phyloP scores from a whole-genome alignment of 2,888 invertebrate species.

The Xestia rhomboidea region DNA sequence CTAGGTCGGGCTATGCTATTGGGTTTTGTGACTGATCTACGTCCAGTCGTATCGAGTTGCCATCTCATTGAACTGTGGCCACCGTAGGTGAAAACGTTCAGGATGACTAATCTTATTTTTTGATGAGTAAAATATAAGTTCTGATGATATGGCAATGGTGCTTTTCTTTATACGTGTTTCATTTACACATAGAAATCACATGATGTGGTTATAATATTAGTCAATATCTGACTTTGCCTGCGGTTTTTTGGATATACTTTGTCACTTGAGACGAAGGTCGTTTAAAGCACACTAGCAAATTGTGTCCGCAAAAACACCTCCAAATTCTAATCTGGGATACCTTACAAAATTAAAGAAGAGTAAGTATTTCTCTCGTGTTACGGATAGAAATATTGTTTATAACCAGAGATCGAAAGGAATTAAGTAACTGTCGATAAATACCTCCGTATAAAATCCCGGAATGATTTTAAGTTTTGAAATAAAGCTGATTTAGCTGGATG shows the following conservation, averaged over 20 bases:
- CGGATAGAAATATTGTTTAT: not conserved
- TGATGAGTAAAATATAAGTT: not conserved
- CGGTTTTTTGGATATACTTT: not conserved
- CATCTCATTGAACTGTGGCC: not conserved
- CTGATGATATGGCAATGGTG: not conserved
- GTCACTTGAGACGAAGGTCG: not conserved
- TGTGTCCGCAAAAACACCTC: not conserved
- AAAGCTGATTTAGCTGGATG: not conserved
- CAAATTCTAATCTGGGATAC: not conserved
- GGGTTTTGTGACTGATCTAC: not conserved
- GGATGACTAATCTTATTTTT: not conserved
- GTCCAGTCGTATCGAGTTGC: not conserved
- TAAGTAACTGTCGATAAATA: not conserved
- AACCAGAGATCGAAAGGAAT: not conserved
- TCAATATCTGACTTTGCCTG: not conserved
- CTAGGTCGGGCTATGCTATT: not conserved
- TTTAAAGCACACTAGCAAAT: not conserved
- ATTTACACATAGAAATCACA: not conserved
- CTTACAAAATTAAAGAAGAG: not conserved
- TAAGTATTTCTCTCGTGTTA: not conserved
- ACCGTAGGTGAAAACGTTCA: not conserved
- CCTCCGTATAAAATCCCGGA: not conserved
- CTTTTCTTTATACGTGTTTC: not conserved
- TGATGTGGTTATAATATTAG: no score
- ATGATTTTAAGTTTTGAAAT: not conserved